Conservation (phyloP, 2,888 invertebrate genomes). For the Machimus atricapillus region DNA sequence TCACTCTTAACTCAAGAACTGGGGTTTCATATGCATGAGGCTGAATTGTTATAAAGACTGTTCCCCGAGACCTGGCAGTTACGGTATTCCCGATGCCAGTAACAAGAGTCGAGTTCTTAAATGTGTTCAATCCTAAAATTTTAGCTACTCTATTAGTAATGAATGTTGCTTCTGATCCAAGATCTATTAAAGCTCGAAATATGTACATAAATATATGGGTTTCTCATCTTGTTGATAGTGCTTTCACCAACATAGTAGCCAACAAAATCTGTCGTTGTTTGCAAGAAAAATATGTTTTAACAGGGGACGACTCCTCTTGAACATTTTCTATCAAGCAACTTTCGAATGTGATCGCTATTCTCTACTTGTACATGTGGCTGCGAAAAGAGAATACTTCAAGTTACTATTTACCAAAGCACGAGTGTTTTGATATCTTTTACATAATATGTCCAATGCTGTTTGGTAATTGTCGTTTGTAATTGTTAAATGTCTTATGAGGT, state of each 20-base stretch:
- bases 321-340: no score
- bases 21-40: neutral
- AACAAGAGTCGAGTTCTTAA: neutral
- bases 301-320: neutral
- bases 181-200: constrained; percentile 10
- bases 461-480: neutral
- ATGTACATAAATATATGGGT: no score
- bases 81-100: neutral
- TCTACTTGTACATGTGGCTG: neutral
- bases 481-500: neutral
- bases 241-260: neutral
- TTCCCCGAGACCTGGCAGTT: neutral
- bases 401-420: neutral
- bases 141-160: neutral
- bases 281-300: neutral
- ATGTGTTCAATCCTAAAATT: neutral
- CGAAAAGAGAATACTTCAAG: neutral
- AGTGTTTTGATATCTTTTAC: neutral
- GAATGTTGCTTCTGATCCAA: neutral
- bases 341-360: constrained; percentile 41
- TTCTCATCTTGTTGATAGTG: neutral
- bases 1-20: neutral
- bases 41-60: neutral
- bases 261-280: neutral
- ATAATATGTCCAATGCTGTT: neutral